Evolutionary conservation across 2,797 vertebrate species (phyloP).

Genomic region (Channa striata): DNA sequence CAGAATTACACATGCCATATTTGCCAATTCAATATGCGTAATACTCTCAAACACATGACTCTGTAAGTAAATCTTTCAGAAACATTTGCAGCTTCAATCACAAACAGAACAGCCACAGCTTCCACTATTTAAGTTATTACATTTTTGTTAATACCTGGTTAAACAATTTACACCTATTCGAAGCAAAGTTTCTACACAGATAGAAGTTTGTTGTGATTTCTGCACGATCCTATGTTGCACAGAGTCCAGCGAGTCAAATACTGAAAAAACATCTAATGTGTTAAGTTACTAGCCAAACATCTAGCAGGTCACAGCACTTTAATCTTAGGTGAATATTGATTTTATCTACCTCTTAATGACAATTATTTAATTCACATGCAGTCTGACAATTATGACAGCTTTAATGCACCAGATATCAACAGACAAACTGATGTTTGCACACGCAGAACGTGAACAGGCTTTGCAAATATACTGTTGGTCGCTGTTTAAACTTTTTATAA

Average conservation of each 20-base stretch:
- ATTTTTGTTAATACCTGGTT: no score
- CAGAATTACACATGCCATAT: not conserved
- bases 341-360: not conserved
- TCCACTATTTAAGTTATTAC: no score
- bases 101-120: not conserved
- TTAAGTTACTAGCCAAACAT: no score
- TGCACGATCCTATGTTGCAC: not conserved
- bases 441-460: not conserved
- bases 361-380: not conserved
- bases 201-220: not conserved
- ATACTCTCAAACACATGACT: not conserved
- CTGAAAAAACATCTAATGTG: not conserved
- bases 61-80: no score
- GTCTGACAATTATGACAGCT: not conserved
- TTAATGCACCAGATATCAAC: not conserved
- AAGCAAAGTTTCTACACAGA: not conserved
- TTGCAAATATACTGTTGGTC: no score
- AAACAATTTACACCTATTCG: not conserved
- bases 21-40: not conserved
- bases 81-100: not conserved
- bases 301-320: not conserved
- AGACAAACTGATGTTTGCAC: not conserved
- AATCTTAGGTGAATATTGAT: not conserved
- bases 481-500: not conserved
- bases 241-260: not conserved